Base-by-base conservation (phyloP, 1,140 invertebrate genomes). In the Cyclargus thomasi region DNA sequence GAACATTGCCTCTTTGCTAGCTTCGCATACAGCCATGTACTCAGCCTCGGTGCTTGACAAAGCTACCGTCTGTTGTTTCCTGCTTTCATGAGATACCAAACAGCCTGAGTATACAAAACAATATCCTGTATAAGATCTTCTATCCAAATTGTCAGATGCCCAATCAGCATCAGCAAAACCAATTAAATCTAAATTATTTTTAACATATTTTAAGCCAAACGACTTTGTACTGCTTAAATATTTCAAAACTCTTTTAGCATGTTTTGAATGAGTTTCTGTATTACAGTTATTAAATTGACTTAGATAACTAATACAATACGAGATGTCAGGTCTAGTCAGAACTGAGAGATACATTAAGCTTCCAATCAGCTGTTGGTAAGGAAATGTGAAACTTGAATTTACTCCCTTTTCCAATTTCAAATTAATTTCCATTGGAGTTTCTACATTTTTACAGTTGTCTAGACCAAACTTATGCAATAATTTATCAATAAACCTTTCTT, bases 91-190 rank as follows among this genome's bases (percentile, higher is more conserved):
- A 69, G 68, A 73, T 17, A 67, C 36, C 53, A 70, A 5, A 67
- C 66, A 68, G 0, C 59, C 68, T 62, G 67, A 70, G 5, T 53
- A 62, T 62, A 64, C 59, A 70, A 73, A 73, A 67, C 36, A 70
- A 67, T 67, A 73, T 67, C 72, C 72, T 21, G 67, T 73, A 63
- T 73, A 70, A 16, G 69, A 73, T 55, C 23, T 70, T 47, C 69
- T 63, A 67, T 70, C 72, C 62, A 64, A 18, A 62, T 62, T 64
- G 20, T 68, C 39, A 11, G 64, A 67, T 4, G 64, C 72, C 69
- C 72, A 73, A 65, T 73, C 72, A 62, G 69, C 69, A 64, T 70
- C 69, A 36, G 53, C 66, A 67, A 36, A 73, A 36, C 67, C 69
- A 63, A 64, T 53, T 53, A 73, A 10, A 23, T 70, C 59, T 62